A percentile compares a stretch with the other conserved stretches of the same genome.
Evolutionary conservation across 2,113 vertebrate genomes (phyloP).

Genomic region (Panurus biarmicus): DNA sequence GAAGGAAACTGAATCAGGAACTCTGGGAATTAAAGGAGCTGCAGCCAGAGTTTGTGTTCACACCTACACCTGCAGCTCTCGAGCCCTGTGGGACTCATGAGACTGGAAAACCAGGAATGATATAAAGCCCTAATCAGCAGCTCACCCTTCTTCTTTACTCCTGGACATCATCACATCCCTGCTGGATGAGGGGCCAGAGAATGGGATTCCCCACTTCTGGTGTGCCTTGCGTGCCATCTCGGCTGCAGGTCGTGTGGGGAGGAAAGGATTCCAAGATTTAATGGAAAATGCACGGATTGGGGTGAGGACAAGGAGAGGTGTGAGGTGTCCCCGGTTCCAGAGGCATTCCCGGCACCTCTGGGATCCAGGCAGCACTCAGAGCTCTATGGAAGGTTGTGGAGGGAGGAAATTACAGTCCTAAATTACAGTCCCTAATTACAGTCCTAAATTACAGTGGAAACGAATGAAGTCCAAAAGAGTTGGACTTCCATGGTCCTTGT

Average conservation of each 20-base stretch:
- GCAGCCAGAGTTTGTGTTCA: not conserved
- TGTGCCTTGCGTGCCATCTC: not conserved
- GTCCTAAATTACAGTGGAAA: accelerated
- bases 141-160: not conserved
- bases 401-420: not conserved
- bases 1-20: not conserved
- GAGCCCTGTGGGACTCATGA: accelerated
- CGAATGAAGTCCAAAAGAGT: not conserved
- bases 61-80: not conserved
- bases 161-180: not conserved
- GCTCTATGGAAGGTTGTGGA: not conserved
- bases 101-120: not conserved
- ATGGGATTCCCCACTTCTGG: not conserved
- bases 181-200: not conserved
- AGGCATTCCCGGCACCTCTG: not conserved
- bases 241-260: not conserved
- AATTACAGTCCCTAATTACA: not conserved
- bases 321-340: not conserved
- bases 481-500: not conserved
- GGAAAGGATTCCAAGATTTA: not conserved
- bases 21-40: not conserved
- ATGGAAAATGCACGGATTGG: not conserved
- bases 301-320: not conserved
- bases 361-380: not conserved
- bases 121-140: not conserved